Conservation (phyloP, 2,888 invertebrate species). For the Mythimna pallens region DNA sequence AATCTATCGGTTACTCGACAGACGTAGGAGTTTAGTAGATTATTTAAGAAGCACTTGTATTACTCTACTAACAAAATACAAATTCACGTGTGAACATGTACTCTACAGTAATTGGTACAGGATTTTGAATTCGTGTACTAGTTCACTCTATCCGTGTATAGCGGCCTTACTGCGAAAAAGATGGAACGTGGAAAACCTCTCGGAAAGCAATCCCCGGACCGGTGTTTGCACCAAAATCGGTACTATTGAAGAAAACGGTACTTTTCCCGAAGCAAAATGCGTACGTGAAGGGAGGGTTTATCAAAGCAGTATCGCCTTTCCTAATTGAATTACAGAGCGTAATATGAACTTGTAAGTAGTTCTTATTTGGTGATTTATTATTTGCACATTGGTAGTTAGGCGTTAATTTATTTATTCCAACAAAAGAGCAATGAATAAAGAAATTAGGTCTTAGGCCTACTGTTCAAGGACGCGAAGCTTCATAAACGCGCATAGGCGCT, state of each 20-base stretch:
- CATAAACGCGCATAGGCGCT: no score
- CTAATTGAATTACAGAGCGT: slow-evolving; percentile 53
- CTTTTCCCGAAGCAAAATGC: slow-evolving; percentile 57
- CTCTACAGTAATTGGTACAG: neutral
- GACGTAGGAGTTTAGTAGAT: neutral
- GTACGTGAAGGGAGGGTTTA: slow-evolving; percentile 62
- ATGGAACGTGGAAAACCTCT: slow-evolving; percentile 62
- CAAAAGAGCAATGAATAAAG: no score
- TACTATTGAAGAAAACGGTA: slow-evolving; percentile 50
- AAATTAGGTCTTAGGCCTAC: no score
- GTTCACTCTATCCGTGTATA: neutral
- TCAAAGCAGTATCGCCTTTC: slow-evolving; percentile 41
- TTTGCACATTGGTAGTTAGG: slow-evolving; percentile 4
- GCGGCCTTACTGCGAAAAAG: slow-evolving; percentile 35
- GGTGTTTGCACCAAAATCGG: slow-evolving; percentile 44
- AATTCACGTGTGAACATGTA: neutral
- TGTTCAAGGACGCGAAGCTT: no score
- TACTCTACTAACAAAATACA: neutral
- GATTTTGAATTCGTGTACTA: neutral
- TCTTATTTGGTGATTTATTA: slow-evolving; percentile 36
- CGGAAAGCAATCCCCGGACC: slow-evolving; percentile 59
- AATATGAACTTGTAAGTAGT: slow-evolving; percentile 25
- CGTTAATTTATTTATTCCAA: neutral
- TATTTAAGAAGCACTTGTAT: neutral
- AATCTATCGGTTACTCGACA: neutral